Evolutionary conservation across 2,113 vertebrate genomes (phyloP), one percentile per base, ranked within the genome.

Genomic region (Campylomormyrus numenius): DNA sequence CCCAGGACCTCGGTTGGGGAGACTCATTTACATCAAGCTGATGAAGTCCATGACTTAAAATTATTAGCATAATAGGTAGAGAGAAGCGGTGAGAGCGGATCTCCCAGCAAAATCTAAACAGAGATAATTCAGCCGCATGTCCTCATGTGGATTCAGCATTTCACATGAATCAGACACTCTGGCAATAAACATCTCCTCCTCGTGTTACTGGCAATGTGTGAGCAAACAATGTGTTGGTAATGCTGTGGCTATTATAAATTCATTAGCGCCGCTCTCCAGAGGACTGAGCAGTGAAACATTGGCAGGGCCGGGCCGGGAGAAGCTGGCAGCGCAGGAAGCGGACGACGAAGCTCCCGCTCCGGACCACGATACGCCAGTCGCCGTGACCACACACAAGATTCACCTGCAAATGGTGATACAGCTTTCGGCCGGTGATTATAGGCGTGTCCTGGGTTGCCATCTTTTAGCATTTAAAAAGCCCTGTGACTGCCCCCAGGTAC

Each of bases 171-270:
- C 50, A 87, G 50, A 87, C 50, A 35, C 15, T 31, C 48, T 87
- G 85, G 85, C 27, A 87, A 87, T 49, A 39, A 87, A 87, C 50
- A 87, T 39, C 85, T 53, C 31, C 85, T 87, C 31, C 31, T 87
- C 39, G 49, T 87, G 85, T 87, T 39, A 39, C 50, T 87, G 85
- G 85, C 85, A 56, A 53, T 35, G 85, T 7, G 50, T 87, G n/a
- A 35, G 85, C 85, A 87, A 87, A 87, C 50, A 87, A 42, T 56
- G 50, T 52, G n/a, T 31, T 56, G 11, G 17, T 87, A 56, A 87
- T 39, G 11, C 85, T 15, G 15, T 27, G n/a, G 9, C 13, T 19
- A 87, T 87, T 87, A 87, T 56, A 35, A 87, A 87, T 87, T 27
- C 85, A 87, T 87, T 87, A 87, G 49, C 50, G 6, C 35, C 13